Percentiles rank a stretch among this genome's conserved stretches.
Conservation (phyloP, 2,113 vertebrate genomes). For the Phainopepla nitens region DNA sequence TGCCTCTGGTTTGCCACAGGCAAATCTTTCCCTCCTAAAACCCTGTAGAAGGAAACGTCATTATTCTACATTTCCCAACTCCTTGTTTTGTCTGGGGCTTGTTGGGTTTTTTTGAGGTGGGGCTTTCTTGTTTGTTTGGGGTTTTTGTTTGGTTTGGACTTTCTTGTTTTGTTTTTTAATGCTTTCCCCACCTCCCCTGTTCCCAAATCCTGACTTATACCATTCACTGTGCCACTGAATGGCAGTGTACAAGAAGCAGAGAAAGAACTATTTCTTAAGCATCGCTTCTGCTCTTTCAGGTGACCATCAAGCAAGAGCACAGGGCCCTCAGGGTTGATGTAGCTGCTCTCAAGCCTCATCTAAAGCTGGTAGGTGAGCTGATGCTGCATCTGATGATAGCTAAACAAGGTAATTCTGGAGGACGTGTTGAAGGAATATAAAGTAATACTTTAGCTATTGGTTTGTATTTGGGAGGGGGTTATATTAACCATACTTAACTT, state of each 20-base stretch:
- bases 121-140: not conserved
- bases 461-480: not conserved
- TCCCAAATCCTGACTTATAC: not conserved
- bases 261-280: not conserved
- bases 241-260: not conserved
- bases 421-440: not conserved
- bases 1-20: not conserved
- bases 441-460: not conserved
- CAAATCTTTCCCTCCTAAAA: not conserved
- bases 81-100: not conserved
- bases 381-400: not conserved
- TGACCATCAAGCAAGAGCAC: not conserved
- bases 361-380: constrained; percentile 12
- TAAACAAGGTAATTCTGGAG: not conserved
- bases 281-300: not conserved
- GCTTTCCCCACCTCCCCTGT: not conserved
- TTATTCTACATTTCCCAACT: not conserved
- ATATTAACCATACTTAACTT: not conserved
- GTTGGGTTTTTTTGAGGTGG: not conserved
- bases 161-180: not conserved
- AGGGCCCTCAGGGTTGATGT: not conserved
- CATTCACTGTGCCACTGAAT: not conserved
- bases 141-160: not conserved
- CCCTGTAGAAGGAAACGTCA: not conserved
- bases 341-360: not conserved